These are phyloP conservation scores for Trachymyrmex septentrionalis DNA, from an alignment of 1,140 invertebrate genomes.

Conservation along the genomic window DNA sequence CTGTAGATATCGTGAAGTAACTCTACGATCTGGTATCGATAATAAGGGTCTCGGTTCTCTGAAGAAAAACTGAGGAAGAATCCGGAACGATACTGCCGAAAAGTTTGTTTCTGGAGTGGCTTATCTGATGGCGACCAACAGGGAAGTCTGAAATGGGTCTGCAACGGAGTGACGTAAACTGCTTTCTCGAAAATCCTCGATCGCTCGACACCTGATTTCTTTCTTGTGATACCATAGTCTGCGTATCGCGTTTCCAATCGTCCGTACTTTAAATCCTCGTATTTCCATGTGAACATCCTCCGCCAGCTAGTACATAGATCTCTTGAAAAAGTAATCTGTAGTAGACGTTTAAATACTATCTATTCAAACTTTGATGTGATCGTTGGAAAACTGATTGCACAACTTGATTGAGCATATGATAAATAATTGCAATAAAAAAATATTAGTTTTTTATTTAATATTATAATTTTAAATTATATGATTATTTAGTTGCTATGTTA, in stretches of 20 bases:
- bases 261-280: slow-evolving; percentile 68
- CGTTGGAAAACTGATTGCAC: neutral
- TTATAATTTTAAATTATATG: neutral
- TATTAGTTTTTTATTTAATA: neutral
- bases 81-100: slow-evolving; percentile 73
- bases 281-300: slow-evolving; percentile 60
- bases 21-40: slow-evolving; percentile 64
- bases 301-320: slow-evolving; percentile 29
- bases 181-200: slow-evolving; percentile 73
- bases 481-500: neutral
- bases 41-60: slow-evolving; percentile 51
- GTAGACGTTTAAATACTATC: slow-evolving; percentile 20
- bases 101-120: slow-evolving; percentile 76
- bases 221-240: slow-evolving; percentile 67
- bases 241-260: slow-evolving; percentile 67
- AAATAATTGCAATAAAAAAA: neutral
- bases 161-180: slow-evolving; percentile 73
- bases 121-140: slow-evolving; percentile 75
- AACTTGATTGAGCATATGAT: neutral
- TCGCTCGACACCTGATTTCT: slow-evolving; percentile 76
- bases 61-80: slow-evolving; percentile 61
- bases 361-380: neutral
- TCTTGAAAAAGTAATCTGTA: slow-evolving; percentile 36
- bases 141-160: slow-evolving; percentile 73
- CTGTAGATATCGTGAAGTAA: slow-evolving; percentile 56